Base-by-base conservation (phyloP, 2,113 vertebrate genomes). In the Lophochroa leadbeateri region DNA sequence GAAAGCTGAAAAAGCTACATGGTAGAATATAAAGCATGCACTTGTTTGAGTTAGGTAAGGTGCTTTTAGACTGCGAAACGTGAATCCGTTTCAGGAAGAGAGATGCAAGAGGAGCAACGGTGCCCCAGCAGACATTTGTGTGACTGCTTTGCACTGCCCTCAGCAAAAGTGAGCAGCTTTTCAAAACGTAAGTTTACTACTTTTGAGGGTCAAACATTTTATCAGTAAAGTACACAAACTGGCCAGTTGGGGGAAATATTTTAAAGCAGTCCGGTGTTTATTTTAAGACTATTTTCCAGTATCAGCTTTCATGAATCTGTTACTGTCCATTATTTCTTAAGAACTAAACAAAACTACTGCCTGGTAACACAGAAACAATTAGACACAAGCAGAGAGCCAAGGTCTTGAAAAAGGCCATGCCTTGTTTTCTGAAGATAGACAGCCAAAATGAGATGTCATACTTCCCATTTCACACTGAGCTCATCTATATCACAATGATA, bases 261-360 rank as follows among this genome's bases (percentile, higher is more conserved):
- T 93, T 72, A 80, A 63, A 93, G 70, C 33, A 57, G 44, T 39
- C 83, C n/a, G 77, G 20, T 82, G 72, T 61, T 96, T 92, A 90
- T 67, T 82, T 71, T 58, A 17, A 88, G 71, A 79, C 72, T 93
- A 75, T 74, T 94, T 91, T 93, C 68, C 53, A 78, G 16, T 65
- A 80, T 33, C n/a, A 65, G 16, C 63, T 81, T 92, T 81, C 85
- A 80, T 44, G 60, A 58, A 37, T 83, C 63, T 81, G 44, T n/a
- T 90, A 46, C 63, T 63, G 61, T 20, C 46, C 58, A 67, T 35
- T 58, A 80, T 46, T 88, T 87, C 49, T 82, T 43, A 69, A 58
- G 58, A 80, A 53, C 9, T 80, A 70, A 93, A 43, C 49, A 91
- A n/a, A 94, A 67, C 64, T 71, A 55, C 27, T 90, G 83, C 60